phyloP scores from a whole-genome alignment of 2,888 invertebrate genomes.

The Slavum lentiscoides region DNA sequence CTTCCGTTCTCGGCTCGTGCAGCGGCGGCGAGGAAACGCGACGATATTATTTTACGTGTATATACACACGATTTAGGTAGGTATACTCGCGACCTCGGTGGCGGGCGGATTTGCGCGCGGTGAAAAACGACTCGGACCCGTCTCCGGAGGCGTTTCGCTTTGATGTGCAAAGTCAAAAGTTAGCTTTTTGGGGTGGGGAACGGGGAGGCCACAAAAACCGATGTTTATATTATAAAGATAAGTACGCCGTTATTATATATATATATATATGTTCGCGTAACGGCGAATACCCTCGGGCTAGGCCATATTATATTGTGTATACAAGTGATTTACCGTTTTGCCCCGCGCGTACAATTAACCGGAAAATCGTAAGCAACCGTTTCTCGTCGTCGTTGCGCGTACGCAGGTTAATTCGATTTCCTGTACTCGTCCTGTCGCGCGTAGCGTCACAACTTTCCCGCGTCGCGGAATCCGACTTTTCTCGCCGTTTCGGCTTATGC shows the following conservation, averaged over 20 bases:
- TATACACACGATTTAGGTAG: background rate
- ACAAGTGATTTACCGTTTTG: background rate
- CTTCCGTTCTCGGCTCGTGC: no score
- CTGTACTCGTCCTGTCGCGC: no score
- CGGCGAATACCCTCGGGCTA: background rate
- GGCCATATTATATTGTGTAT: background rate
- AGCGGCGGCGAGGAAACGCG: no score
- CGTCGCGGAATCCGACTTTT: no score
- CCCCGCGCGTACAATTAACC: slow-evolving; percentile 10
- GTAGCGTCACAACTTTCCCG: no score
- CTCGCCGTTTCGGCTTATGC: no score
- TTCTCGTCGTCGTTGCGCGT: background rate
- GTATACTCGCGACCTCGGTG: background rate
- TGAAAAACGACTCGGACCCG: slow-evolving; percentile 10
- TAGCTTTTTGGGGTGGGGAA: background rate
- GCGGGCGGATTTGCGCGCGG: background rate
- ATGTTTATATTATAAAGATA: background rate
- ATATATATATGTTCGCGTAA: background rate
- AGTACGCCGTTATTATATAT: background rate
- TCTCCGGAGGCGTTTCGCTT: slow-evolving; percentile 31
- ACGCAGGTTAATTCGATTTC: no score
- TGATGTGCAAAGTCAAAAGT: slow-evolving; percentile 32
- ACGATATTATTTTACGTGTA: background rate
- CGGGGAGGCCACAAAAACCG: background rate
- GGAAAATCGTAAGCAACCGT: slow-evolving; percentile 20